These are phyloP conservation scores for Meloidogyne hapla DNA, from an alignment of 1,140 invertebrate species.

Conservation along the genomic window DNA sequence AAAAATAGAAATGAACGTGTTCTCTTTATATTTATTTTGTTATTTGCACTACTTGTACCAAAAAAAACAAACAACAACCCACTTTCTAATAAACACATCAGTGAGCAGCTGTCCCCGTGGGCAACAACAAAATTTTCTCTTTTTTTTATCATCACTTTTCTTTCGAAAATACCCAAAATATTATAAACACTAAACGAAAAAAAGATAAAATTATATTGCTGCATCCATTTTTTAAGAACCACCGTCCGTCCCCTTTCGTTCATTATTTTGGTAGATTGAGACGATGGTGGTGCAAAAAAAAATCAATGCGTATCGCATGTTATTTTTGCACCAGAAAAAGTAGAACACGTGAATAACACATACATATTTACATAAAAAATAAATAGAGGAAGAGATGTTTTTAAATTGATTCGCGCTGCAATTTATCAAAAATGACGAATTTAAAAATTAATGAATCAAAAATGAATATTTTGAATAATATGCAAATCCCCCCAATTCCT, in stretches of 20 bases:
- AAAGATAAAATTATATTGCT: slow-evolving; percentile 1
- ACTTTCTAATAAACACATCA: not conserved
- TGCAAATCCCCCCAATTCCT: no score
- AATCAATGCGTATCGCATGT: not conserved
- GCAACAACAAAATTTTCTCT: not conserved
- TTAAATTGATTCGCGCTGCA: not conserved
- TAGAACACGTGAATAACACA: slow-evolving; percentile 1
- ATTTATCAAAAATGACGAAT: no score
- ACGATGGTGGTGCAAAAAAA: not conserved
- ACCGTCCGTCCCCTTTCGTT: not conserved
- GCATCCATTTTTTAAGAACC: not conserved
- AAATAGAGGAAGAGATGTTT: not conserved
- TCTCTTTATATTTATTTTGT: not conserved
- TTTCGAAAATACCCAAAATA: not conserved
- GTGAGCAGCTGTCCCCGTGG: slow-evolving; percentile 1
- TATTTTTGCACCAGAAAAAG: not conserved
- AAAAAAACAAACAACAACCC: not conserved
- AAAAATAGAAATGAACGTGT: not conserved
- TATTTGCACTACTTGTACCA: slow-evolving; percentile 5
- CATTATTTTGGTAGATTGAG: not conserved
- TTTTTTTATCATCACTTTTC: not conserved
- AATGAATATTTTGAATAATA: no score
- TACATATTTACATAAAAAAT: not conserved
- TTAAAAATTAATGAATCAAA: not conserved
- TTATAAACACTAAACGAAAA: not conserved